phyloP scores from a whole-genome alignment of 2,113 vertebrate genomes.

The Willisornis vidua region DNA sequence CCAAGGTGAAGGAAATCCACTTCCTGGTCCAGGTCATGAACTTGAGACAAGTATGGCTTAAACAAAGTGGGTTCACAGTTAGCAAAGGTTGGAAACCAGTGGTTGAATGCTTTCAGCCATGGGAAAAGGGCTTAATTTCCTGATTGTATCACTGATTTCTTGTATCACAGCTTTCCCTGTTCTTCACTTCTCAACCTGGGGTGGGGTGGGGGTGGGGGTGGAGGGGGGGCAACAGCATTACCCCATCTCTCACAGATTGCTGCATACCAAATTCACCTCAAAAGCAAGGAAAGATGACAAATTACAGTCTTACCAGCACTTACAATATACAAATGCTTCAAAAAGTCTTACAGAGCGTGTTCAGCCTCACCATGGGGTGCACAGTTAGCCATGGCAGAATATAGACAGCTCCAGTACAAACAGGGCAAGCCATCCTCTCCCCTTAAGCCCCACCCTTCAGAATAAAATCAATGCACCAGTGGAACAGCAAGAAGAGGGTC shows the following conservation, averaged over 20 bases:
- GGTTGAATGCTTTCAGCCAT: not conserved
- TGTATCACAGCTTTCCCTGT: not conserved
- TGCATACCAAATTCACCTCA: not conserved
- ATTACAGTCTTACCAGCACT: not conserved
- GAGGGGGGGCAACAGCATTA: not conserved
- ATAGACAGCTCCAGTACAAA: not conserved
- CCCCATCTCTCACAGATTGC: not conserved
- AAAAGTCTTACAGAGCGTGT: not conserved
- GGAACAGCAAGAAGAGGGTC: not conserved
- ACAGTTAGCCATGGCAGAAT: not conserved
- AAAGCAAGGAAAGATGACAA: not conserved
- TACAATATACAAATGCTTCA: not conserved
- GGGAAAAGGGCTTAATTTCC: not conserved
- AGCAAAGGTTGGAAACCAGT: not conserved
- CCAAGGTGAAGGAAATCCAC: not conserved
- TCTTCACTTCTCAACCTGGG: not conserved
- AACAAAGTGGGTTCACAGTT: not conserved
- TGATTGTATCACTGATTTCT: not conserved
- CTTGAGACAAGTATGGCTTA: not conserved
- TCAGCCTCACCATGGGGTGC: not conserved
- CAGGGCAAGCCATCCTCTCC: not conserved
- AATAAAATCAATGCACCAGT: not conserved
- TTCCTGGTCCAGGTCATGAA: not conserved
- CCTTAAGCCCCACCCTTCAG: not conserved
- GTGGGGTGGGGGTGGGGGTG: rapidly evolving